Evolutionary conservation across 2,888 invertebrate species (phyloP).

Genomic region (Heliconius aoede): DNA sequence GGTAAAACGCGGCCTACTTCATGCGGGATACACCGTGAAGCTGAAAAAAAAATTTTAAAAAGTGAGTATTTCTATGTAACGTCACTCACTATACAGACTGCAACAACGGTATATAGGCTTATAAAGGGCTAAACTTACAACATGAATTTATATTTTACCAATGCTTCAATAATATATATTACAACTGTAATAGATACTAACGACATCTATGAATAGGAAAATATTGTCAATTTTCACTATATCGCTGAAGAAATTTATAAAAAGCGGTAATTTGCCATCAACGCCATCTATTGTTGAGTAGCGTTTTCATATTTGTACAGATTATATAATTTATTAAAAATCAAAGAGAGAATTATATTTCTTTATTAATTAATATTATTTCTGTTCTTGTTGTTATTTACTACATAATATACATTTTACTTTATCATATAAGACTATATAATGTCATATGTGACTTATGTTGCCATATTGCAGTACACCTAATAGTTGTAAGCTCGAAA

Average conservation of each 20-base stretch:
- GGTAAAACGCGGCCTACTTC: too few species aligned
- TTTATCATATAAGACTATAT: background rate
- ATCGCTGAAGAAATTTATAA: background rate
- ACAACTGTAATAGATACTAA: background rate
- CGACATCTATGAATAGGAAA: constrained; percentile 33
- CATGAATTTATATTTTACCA: too few species aligned
- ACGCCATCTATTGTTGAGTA: constrained; percentile 43
- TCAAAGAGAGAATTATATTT: background rate
- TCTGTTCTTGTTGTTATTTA: background rate
- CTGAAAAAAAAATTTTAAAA: too few species aligned
- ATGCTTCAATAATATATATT: background rate
- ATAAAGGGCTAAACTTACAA: too few species aligned
- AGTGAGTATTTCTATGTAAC: too few species aligned
- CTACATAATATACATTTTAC: background rate
- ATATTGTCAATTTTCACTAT: background rate
- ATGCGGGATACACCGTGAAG: too few species aligned
- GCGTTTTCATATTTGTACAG: background rate
- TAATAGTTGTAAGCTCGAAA: background rate
- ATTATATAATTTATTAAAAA: too few species aligned
- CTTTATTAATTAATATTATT: background rate
- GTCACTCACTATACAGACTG: too few species aligned
- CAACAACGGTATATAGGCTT: too few species aligned
- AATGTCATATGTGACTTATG: background rate
- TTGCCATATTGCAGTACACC: background rate
- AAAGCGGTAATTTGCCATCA: background rate